Base-by-base conservation (phyloP, 2,888 invertebrate genomes). In the Stenoptilia bipunctidactyla region DNA sequence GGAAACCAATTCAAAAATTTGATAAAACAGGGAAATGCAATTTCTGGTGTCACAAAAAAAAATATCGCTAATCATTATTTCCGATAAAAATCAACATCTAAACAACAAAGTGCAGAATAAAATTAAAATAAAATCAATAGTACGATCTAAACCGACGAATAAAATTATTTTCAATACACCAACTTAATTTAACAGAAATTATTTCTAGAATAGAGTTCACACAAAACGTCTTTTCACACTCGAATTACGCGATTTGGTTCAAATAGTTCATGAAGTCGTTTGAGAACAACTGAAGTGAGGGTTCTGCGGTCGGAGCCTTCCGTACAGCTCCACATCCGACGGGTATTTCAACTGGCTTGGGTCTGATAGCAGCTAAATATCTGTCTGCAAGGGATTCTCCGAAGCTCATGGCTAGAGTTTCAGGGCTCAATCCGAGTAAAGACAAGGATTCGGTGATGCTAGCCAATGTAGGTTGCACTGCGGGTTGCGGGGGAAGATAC, bases 231-330 rank as follows among this genome's bases (percentile, higher is more conserved):
- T 34, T 34, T 14, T 3, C 53, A 56, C 57, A 13, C 53, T 30
- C 36, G 34, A 41, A 43, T 68, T 76, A 87, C 52, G 86, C 87
- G 65, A 87, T 86, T 70, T 86, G 86, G 66, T 87, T 87, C 54
- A 88, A 67, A 66, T 88, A 87, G 62, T 87, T 84, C 52, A 87
- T 85, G 67, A 87, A 87, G 61, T 87, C 86, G 63, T 86, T 88
- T 44, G 87, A 87, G 65, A 88, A 86, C 45, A 88, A 82, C 66
- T 88, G 88, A 56, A 87, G 75, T 36, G 75, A 64, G 27, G 85
- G 68, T 14, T 70, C 69, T 15, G 61, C 52, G 43, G 53, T 41
- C 4, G 66, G 60, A 10, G 65, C 52, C 37, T 54, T 57, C 43
- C 66, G 72, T 2, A 69, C 65, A 6, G 58, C 48, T 37, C 67